These are phyloP conservation scores for Parnassius glacialis DNA, from an alignment of 2,888 invertebrate genomes.

Conservation along the genomic window DNA sequence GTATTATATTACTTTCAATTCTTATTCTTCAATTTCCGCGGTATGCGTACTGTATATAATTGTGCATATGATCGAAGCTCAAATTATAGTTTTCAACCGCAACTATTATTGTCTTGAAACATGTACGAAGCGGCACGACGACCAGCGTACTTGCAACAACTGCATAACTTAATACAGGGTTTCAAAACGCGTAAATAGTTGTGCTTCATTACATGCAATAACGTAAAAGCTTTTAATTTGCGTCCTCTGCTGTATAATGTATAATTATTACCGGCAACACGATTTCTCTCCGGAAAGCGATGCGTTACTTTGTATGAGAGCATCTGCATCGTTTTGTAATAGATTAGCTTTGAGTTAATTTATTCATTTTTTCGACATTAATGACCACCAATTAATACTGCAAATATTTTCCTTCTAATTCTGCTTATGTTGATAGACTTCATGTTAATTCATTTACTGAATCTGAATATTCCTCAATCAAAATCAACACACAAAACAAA, in stretches of 20 bases:
- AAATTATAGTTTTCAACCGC: slow-evolving; percentile 22
- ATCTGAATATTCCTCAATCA: no score
- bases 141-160: slow-evolving; percentile 1
- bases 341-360: no score
- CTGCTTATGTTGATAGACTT: no score
- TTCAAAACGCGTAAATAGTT: slow-evolving; percentile 11
- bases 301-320: slow-evolving; percentile 2
- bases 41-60: background rate
- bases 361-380: no score
- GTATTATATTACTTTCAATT: background rate
- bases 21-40: background rate
- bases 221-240: slow-evolving; percentile 15
- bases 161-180: slow-evolving; percentile 13
- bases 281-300: slow-evolving; percentile 17
- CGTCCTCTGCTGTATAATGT: slow-evolving; percentile 12
- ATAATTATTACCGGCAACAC: slow-evolving; percentile 12
- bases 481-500: no score
- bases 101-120: slow-evolving; percentile 8
- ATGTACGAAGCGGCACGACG: slow-evolving; percentile 18
- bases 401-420: no score
- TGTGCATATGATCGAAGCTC: slow-evolving; percentile 15
- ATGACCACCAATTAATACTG: background rate
- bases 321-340: background rate
- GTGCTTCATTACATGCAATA: slow-evolving; percentile 17
- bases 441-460: no score